These are phyloP conservation scores for Gnatocerus cornutus DNA, from an alignment of 2,888 invertebrate genomes.

Conservation along the genomic window DNA sequence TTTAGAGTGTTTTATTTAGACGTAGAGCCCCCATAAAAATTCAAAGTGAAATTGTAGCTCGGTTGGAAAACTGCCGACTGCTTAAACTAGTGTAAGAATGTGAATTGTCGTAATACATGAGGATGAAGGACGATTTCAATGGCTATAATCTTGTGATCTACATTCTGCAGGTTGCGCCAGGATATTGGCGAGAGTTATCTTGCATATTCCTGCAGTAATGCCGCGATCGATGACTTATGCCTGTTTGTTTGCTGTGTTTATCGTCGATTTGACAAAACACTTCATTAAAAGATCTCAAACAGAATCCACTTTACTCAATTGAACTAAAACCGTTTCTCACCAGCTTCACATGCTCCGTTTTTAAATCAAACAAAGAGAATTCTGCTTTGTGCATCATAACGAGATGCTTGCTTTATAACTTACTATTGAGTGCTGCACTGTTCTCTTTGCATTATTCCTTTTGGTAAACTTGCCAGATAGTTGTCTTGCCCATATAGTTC, in stretches of 20 bases:
- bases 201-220: constrained; percentile 45
- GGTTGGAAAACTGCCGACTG: background rate
- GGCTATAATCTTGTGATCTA: constrained; percentile 48
- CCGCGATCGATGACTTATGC: constrained; percentile 3
- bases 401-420: background rate
- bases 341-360: no score
- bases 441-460: no score
- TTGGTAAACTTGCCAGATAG: no score
- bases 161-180: constrained; percentile 49
- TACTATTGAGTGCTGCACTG: background rate
- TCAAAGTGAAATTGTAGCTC: background rate
- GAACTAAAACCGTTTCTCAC: no score
- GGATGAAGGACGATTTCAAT: constrained; percentile 36
- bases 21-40: constrained; percentile 16
- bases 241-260: background rate
- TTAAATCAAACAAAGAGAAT: constrained; percentile 5
- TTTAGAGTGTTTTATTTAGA: constrained; percentile 21
- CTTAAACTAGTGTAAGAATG: no score
- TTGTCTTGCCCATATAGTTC: no score
- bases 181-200: constrained; percentile 46
- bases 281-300: no score
- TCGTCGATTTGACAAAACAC: background rate
- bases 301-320: no score
- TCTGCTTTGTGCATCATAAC: background rate
- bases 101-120: constrained; percentile 27